These are phyloP conservation scores for Enteromius fasciolatus DNA, from an alignment of 2,797 vertebrate genomes.

Conservation along the genomic window DNA sequence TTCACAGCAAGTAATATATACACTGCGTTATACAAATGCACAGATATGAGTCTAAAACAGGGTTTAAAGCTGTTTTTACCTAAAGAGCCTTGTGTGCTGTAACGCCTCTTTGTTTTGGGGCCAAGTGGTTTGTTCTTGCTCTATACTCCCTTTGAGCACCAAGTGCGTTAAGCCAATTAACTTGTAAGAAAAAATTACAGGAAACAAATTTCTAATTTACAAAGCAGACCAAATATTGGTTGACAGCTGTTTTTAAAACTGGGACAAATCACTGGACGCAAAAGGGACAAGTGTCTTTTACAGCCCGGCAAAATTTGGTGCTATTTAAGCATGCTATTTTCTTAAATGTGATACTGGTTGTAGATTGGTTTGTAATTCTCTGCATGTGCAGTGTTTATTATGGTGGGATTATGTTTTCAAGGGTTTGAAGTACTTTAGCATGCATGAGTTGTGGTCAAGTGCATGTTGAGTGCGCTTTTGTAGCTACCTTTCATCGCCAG, in stretches of 20 bases:
- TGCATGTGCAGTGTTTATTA: neutral
- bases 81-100: neutral
- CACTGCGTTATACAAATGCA: neutral
- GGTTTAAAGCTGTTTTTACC: neutral
- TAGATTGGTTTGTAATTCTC: neutral
- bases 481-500: neutral
- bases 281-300: neutral
- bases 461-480: conserved; percentile 13
- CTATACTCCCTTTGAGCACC: neutral
- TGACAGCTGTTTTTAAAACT: neutral
- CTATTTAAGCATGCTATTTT: neutral
- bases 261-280: neutral
- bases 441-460: conserved; percentile 17
- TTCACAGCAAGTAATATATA: neutral
- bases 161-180: neutral
- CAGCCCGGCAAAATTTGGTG: neutral
- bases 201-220: neutral
- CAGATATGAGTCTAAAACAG: neutral
- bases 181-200: neutral
- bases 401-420: neutral
- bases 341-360: neutral
- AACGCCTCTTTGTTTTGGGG: conserved; percentile 11
- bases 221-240: neutral
- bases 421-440: neutral
- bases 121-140: neutral